These are phyloP conservation scores for Aricia agestis DNA, from an alignment of 1,140 invertebrate genomes.

Conservation along the genomic window DNA sequence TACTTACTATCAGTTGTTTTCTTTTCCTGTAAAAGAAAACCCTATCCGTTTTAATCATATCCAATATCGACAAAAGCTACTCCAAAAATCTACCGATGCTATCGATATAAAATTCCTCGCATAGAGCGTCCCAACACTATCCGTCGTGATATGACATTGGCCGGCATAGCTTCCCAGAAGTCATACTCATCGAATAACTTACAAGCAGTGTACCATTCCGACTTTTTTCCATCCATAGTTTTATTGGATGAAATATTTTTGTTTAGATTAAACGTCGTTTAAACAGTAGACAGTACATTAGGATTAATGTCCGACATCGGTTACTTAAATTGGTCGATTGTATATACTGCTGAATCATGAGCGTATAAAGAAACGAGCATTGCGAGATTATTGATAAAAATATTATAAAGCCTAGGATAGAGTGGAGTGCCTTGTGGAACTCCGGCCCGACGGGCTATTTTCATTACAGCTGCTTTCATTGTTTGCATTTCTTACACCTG, in stretches of 20 bases:
- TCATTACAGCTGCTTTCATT: no score
- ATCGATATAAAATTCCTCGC: constrained; percentile 45
- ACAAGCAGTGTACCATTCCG: constrained; percentile 58
- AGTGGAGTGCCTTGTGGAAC: not conserved
- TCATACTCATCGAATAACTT: constrained; percentile 69
- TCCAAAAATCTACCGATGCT: not conserved
- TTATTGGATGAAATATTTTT: constrained; percentile 74
- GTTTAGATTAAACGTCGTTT: constrained; percentile 73
- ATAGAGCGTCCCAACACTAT: constrained; percentile 43
- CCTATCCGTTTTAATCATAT: not conserved
- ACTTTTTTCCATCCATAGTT: constrained; percentile 64
- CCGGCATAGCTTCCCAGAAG: constrained; percentile 66
- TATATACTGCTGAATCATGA: constrained; percentile 17
- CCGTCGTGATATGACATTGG: constrained; percentile 71
- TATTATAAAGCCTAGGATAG: not conserved
- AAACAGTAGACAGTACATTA: constrained; percentile 66
- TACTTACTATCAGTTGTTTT: no score
- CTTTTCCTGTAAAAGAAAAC: no score
- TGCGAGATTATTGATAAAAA: not conserved
- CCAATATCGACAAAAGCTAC: not conserved
- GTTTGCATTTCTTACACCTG: no score
- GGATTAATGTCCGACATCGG: constrained; percentile 73
- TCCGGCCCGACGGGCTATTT: not conserved
- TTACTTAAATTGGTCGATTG: constrained; percentile 34
- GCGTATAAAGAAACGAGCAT: not conserved